Evolutionary conservation across 2,797 vertebrate species (phyloP), one percentile per base, ranked within the genome.

Genomic region (Mormyrops attenuatus): DNA sequence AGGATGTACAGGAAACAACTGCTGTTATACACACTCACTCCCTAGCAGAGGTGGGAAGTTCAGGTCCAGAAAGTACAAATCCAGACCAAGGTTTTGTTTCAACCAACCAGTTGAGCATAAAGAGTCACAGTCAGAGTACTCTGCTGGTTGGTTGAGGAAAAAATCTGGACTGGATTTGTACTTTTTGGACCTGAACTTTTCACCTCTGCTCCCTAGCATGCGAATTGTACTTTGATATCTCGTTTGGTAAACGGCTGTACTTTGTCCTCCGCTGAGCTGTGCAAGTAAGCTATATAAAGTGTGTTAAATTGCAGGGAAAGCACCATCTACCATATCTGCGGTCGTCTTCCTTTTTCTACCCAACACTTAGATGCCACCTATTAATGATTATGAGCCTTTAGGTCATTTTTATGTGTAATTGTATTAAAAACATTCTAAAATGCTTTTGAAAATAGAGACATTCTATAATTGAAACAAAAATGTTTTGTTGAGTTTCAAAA

Each of bases 21-120:
- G 90, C 85, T 89, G 89, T 80, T 92, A 91, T 92, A 94, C 93
- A 89, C 88, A 73, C 88, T 90, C 89, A 91, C 89, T 69, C 20
- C 26, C 85, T 11, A 73, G 63, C 89, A 17, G 55, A 57, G 55
- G 0, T 20, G 5, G 1, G 8, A 57, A 7, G 20, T 57, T 57
- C 55, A n/a, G 20, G 55, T 57, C 20, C 55, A 57, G 55, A n/a
- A n/a, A 57, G 20, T 57, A n/a, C 20, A 57, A 57, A 57, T 57
- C 55, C 55, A 57, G 55, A 7, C 55, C 20, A 57, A 57, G 55
- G 55, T n/a, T 57, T 57, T 57, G 2, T 7, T 57, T n/a, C 55
- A 57, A n/a, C 55, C 55, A 57, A 57, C 55, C 20, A 57, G 20
- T n/a, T 57, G 55, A 57, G 55, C 20, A 57, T 57, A 57, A 17